These are phyloP conservation scores for Delphinus delphis DNA, from an alignment of 2,113 vertebrate genomes.

Conservation along the genomic window DNA sequence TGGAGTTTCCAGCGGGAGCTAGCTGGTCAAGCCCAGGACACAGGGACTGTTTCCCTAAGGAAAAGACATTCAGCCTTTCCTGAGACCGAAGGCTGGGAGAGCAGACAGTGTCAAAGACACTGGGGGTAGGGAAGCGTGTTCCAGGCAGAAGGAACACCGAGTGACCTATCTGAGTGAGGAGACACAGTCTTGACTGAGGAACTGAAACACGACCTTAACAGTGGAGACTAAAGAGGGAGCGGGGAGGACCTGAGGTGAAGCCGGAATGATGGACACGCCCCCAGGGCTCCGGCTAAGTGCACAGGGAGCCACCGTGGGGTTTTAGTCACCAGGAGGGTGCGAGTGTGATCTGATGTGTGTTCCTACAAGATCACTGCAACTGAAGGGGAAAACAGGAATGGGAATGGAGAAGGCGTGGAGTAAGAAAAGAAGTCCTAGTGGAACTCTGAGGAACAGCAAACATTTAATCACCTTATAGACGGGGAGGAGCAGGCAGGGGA, in stretches of 20 bases:
- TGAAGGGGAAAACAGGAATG: neutral
- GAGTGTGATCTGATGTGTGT: neutral
- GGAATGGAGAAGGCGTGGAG: neutral
- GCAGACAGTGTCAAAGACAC: neutral
- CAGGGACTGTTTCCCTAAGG: neutral
- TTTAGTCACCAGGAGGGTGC: neutral
- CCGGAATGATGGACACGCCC: accelerated
- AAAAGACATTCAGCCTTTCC: neutral
- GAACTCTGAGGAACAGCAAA: neutral
- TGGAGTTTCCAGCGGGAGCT: neutral
- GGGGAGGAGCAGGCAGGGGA: neutral
- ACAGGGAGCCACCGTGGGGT: accelerated
- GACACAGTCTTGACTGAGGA: neutral
- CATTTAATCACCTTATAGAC: accelerated
- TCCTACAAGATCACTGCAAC: neutral
- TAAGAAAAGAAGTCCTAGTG: neutral
- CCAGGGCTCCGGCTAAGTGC: accelerated
- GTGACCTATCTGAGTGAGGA: neutral
- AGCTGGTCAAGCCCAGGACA: neutral
- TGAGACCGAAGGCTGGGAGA: neutral
- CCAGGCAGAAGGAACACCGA: too few relatives aligned
- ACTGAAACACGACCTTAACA: neutral
- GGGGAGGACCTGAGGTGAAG: neutral
- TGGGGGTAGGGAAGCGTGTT: neutral
- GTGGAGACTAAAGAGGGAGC: neutral